phyloP scores from a whole-genome alignment of 2,888 invertebrate species.

The Carpatolechia fugitivella region DNA sequence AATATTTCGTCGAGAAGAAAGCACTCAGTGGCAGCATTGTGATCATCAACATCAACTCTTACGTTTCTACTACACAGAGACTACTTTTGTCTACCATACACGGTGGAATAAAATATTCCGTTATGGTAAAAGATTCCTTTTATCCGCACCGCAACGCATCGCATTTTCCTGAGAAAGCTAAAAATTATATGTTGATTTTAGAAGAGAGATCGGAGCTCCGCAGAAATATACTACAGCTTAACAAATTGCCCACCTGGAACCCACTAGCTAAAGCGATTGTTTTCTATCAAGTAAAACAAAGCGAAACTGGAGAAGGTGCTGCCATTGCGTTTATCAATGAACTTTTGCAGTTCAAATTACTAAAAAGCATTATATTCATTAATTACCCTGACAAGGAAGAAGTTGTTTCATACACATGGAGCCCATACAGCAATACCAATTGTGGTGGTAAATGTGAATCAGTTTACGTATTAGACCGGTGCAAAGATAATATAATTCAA shows the following conservation, averaged over 20 bases:
- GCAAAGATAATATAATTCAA: conserved; percentile 47
- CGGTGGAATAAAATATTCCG: conserved; percentile 66
- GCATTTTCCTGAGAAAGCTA: conserved; percentile 75
- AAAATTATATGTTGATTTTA: conserved; percentile 76
- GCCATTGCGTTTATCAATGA: conserved; percentile 64
- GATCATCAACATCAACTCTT: conserved; percentile 72
- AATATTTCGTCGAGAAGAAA: conserved; percentile 74
- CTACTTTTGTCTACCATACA: conserved; percentile 67
- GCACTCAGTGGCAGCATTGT: conserved; percentile 74
- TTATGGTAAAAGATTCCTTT: conserved; percentile 75
- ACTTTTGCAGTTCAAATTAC: conserved; percentile 56
- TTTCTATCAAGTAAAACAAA: conserved; percentile 55
- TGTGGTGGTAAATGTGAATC: conserved; percentile 63
- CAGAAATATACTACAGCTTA: conserved; percentile 67
- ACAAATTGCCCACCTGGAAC: conserved; percentile 74
- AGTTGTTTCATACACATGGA: conserved; percentile 68
- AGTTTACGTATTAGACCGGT: conserved; percentile 63
- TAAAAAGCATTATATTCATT: conserved; percentile 64
- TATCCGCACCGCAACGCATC: conserved; percentile 72
- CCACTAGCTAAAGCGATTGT: conserved; percentile 71
- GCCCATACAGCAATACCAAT: conserved; percentile 61
- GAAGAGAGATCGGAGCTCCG: conserved; percentile 67
- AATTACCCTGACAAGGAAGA: conserved; percentile 47
- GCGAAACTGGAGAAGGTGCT: conserved; percentile 45
- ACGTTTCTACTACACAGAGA: conserved; percentile 57